phyloP scores from a whole-genome alignment of 1,140 invertebrate genomes.

The Lepidurus arcticus region DNA sequence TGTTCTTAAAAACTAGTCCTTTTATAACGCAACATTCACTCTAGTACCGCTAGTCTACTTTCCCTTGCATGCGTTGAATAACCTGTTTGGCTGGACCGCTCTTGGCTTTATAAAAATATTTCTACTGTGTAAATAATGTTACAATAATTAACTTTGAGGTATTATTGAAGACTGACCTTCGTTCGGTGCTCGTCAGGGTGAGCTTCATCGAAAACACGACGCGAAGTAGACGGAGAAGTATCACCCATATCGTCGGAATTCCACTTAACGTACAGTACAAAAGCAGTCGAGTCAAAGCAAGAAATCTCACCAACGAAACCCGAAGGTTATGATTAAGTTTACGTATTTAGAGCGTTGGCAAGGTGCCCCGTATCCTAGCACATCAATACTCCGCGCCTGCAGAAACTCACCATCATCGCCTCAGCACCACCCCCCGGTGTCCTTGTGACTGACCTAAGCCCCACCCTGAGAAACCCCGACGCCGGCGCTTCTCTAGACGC shows the following conservation, averaged over 20 bases:
- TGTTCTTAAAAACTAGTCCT: not conserved
- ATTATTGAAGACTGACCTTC: not conserved
- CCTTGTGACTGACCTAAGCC: not conserved
- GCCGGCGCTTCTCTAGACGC: not conserved
- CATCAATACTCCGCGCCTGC: slow-evolving; percentile 10
- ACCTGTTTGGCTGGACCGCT: not conserved
- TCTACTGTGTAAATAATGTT: not conserved
- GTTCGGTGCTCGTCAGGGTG: slow-evolving; percentile 1
- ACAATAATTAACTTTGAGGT: too few relatives aligned
- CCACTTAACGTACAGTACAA: not conserved
- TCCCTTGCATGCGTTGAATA: not conserved
- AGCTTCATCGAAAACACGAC: not conserved
- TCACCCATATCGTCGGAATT: not conserved
- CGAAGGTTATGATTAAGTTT: slow-evolving; percentile 1
- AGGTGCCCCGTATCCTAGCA: not conserved
- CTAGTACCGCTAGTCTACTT: not conserved
- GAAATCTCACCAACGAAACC: not conserved
- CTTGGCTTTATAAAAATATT: not conserved
- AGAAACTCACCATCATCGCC: not conserved
- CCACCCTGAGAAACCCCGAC: not conserved
- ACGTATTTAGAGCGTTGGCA: slow-evolving; percentile 11
- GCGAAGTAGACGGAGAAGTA: not conserved
- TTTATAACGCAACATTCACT: not conserved
- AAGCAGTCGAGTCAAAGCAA: not conserved
- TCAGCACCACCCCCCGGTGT: not conserved